A percentile compares a stretch with the other conserved stretches of the same genome.
Conservation (phyloP, 2,113 vertebrate genomes). For the Thunnus thynnus region DNA sequence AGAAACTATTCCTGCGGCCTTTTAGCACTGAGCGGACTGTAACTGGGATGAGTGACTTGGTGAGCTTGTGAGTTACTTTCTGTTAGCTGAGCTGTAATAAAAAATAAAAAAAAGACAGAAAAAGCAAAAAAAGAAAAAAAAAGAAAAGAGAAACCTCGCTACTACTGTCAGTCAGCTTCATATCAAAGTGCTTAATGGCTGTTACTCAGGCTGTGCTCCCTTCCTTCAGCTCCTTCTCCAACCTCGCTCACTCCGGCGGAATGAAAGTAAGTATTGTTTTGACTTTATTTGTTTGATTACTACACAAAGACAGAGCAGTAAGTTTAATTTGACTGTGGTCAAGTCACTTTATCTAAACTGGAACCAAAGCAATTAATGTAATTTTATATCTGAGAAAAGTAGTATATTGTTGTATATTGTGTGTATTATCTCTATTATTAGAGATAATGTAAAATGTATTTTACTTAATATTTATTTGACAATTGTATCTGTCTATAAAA, state of each 20-base stretch:
- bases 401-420: too few relatives aligned
- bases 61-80: slow-evolving; percentile 13
- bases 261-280: slow-evolving; percentile 79
- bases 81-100: slow-evolving; percentile 24
- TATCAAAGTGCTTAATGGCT: slow-evolving; percentile 77
- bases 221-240: slow-evolving; percentile 84
- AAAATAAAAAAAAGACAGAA: background rate
- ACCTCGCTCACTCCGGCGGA: slow-evolving; percentile 66
- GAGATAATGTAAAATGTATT: background rate
- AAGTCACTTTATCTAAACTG: too few relatives aligned
- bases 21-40: slow-evolving; percentile 25
- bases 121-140: slow-evolving; percentile 13
- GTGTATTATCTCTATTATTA: background rate
- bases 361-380: background rate
- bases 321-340: too few relatives aligned
- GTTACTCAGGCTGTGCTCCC: slow-evolving; percentile 81
- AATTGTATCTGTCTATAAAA: background rate
- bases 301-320: background rate
- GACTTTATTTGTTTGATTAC: background rate
- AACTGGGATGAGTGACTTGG: slow-evolving; percentile 30
- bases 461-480: background rate
- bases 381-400: background rate
- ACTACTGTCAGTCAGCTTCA: slow-evolving; percentile 8
- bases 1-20: slow-evolving; percentile 43
- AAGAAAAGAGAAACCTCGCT: slow-evolving; percentile 12